phyloP scores from a whole-genome alignment of 2,797 vertebrate genomes.

The Gambusia yucatana region DNA sequence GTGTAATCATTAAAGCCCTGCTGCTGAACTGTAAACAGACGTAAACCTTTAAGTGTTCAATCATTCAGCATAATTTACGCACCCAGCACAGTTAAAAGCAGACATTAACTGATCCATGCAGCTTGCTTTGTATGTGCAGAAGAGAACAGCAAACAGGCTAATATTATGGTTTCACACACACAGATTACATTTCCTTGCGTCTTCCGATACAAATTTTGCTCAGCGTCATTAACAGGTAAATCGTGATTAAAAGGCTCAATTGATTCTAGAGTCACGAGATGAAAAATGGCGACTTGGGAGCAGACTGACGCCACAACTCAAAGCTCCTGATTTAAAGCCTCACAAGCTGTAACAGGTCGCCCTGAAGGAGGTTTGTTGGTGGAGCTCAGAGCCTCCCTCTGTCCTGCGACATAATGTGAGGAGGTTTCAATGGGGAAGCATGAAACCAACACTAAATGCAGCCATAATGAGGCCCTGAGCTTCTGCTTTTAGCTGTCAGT shows the following conservation, averaged over 20 bases:
- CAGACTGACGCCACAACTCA: slow-evolving; percentile 21
- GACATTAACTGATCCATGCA: slow-evolving; percentile 18
- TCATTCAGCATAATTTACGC: slow-evolving; percentile 10
- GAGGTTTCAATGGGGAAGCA: slow-evolving; percentile 4
- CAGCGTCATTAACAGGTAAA: slow-evolving; percentile 13
- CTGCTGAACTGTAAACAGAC: not conserved
- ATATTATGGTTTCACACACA: slow-evolving; percentile 6
- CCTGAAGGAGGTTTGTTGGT: slow-evolving; percentile 12
- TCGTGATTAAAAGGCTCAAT: slow-evolving; percentile 22
- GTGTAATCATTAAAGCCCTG: slow-evolving; percentile 10
- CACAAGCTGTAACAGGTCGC: slow-evolving; percentile 39
- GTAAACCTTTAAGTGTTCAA: slow-evolving; percentile 19
- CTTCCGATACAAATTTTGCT: slow-evolving; percentile 29
- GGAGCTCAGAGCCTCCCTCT: slow-evolving; percentile 1
- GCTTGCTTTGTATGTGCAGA: not conserved
- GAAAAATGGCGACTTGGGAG: not conserved
- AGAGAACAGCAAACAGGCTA: slow-evolving; percentile 6
- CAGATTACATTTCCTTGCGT: slow-evolving; percentile 15
- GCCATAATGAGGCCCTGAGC: not conserved
- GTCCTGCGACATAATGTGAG: not conserved
- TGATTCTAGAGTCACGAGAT: slow-evolving; percentile 39
- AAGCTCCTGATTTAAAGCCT: slow-evolving; percentile 17
- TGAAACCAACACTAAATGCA: slow-evolving; percentile 6
- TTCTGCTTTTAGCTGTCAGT: not conserved
- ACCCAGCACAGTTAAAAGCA: slow-evolving; percentile 1